phyloP scores from a whole-genome alignment of 1,140 invertebrate species.

The Drosophila ficusphila region DNA sequence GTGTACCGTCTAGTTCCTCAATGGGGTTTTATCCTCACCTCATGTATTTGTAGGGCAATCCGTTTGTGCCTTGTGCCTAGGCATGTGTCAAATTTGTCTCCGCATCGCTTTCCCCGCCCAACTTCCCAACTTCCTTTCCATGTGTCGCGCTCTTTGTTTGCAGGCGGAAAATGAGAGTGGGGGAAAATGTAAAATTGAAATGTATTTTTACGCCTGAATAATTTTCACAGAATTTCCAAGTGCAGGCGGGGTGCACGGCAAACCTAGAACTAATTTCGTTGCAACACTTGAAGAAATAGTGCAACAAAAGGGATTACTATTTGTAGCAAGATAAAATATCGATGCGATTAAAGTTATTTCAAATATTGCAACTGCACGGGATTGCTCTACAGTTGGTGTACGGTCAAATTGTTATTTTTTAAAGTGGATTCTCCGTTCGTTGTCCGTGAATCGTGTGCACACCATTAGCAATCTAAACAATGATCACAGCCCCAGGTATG shows the following conservation, averaged over 20 bases:
- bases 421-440: neutral
- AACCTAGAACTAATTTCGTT: conserved; percentile 3
- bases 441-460: conserved; percentile 27
- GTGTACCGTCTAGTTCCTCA: conserved; percentile 26
- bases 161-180: conserved; percentile 6
- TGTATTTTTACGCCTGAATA: conserved; percentile 65
- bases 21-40: conserved; percentile 38
- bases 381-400: too few relatives aligned
- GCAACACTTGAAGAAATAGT: neutral
- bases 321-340: too few relatives aligned
- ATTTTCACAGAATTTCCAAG: conserved; percentile 58
- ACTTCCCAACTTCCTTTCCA: neutral
- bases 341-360: too few relatives aligned
- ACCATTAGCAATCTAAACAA: conserved; percentile 76
- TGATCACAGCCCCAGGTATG: conserved; percentile 21
- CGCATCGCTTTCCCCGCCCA: neutral
- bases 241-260: conserved; percentile 15
- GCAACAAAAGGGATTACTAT: neutral
- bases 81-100: conserved; percentile 75
- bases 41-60: conserved; percentile 51
- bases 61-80: conserved; percentile 55
- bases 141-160: conserved; percentile 50
- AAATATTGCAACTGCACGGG: too few relatives aligned
- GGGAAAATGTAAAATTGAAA: conserved; percentile 62
- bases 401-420: too few relatives aligned